These are phyloP conservation scores for Oophaga sylvatica DNA, from an alignment of 2,797 vertebrate genomes.

Conservation along the genomic window DNA sequence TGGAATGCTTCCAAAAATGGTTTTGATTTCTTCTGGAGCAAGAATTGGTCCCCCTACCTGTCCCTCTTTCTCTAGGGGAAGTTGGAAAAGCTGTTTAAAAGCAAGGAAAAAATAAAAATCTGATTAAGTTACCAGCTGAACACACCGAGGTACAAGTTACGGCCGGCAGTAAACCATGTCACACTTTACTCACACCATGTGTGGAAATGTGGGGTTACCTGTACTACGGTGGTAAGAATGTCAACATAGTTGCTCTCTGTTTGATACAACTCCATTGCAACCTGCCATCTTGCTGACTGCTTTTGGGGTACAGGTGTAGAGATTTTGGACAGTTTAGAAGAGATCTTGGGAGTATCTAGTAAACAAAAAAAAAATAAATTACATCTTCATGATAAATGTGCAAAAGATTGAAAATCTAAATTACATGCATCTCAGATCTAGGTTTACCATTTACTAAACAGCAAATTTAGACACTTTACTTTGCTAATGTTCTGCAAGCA, in stretches of 20 bases:
- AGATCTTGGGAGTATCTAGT: slow-evolving; percentile 77
- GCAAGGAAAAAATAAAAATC: not conserved
- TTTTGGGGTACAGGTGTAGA: slow-evolving; percentile 82
- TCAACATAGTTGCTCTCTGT: slow-evolving; percentile 98
- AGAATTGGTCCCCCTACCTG: slow-evolving; percentile 96
- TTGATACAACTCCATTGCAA: slow-evolving; percentile 97
- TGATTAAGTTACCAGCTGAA: not conserved
- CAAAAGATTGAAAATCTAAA: no score
- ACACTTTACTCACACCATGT: not conserved
- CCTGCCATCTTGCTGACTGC: slow-evolving; percentile 97
- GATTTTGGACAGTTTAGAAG: slow-evolving; percentile 83
- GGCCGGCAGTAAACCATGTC: not conserved
- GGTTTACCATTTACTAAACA: no score
- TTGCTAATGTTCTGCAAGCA: no score
- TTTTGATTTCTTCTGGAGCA: slow-evolving; percentile 95
- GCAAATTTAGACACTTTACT: no score
- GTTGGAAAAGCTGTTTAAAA: slow-evolving; percentile 86
- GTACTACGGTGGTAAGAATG: slow-evolving; percentile 91
- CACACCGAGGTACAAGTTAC: no score
- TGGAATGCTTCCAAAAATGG: slow-evolving; percentile 97
- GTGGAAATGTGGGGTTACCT: slow-evolving; percentile 75
- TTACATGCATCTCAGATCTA: no score
- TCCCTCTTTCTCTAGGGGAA: slow-evolving; percentile 91
- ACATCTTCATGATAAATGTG: no score
- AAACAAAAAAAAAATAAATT: not conserved